A percentile compares a stretch with the other conserved stretches of the same genome.
Evolutionary conservation across 2,113 vertebrate genomes (phyloP).

Genomic region (Gadus macrocephalus): DNA sequence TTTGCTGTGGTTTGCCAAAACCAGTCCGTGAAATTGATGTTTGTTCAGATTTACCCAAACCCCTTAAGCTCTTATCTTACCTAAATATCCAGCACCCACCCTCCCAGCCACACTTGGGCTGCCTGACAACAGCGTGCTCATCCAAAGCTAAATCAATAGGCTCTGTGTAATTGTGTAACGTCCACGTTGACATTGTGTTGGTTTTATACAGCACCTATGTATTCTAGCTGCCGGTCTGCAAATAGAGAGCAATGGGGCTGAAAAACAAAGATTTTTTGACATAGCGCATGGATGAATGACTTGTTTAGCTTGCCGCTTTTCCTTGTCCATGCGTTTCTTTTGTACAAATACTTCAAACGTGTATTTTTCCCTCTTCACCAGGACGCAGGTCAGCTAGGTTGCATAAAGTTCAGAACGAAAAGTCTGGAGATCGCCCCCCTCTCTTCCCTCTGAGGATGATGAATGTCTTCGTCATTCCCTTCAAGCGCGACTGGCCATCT

Average conservation of each 20-base stretch:
- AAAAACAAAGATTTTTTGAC: too few relatives aligned
- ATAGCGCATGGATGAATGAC: too few relatives aligned
- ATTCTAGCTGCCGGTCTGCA: too few relatives aligned
- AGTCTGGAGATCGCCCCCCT: not conserved
- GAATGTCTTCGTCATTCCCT: conserved; percentile 42
- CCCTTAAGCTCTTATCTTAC: conserved; percentile 13
- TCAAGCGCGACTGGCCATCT: conserved; percentile 30
- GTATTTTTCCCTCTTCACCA: not conserved
- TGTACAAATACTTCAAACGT: too few relatives aligned
- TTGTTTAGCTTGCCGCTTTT: too few relatives aligned
- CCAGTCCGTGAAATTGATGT: conserved; percentile 14
- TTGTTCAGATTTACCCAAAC: conserved; percentile 22
- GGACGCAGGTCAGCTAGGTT: not conserved
- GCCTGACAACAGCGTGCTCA: not conserved
- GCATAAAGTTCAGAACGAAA: conserved; percentile 30
- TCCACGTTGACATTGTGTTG: conserved; percentile 17
- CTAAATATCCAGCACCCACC: not conserved
- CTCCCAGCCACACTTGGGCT: not conserved
- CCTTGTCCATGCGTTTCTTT: too few relatives aligned
- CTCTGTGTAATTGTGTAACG: conserved; percentile 4
- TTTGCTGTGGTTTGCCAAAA: not conserved
- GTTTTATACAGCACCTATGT: not conserved
- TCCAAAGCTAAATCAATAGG: not conserved
- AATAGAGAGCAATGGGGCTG: too few relatives aligned
- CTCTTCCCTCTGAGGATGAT: conserved; percentile 29